Percentiles rank a stretch among this genome's conserved stretches.
phyloP scores from a whole-genome alignment of 2,888 invertebrate genomes.

The Colletes collaris region DNA sequence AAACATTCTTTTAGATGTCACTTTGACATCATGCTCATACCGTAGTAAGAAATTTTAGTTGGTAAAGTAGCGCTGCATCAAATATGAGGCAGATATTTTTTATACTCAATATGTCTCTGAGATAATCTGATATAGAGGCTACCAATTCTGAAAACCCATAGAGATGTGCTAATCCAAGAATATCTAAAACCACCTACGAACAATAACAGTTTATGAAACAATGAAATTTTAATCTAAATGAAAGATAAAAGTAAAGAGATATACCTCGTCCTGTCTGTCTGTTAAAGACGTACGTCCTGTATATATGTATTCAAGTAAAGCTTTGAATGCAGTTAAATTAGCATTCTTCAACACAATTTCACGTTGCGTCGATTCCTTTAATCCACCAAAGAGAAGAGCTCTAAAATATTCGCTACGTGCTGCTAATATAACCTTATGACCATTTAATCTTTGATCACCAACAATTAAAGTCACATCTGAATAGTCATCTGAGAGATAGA shows the following conservation, averaged over 20 bases:
- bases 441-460: constrained; percentile 88
- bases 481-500: constrained; percentile 94
- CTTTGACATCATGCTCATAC: constrained; percentile 57
- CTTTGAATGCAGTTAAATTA: constrained; percentile 92
- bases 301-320: constrained; percentile 97
- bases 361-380: constrained; percentile 89
- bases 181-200: constrained; percentile 83
- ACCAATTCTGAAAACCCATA: constrained; percentile 97
- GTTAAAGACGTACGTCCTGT: constrained; percentile 89
- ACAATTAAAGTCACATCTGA: constrained; percentile 95
- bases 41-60: constrained; percentile 84
- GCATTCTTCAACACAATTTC: constrained; percentile 94
- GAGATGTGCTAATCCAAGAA: constrained; percentile 95
- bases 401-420: constrained; percentile 98
- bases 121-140: constrained; percentile 95
- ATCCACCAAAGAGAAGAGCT: constrained; percentile 91
- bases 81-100: constrained; percentile 97
- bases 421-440: constrained; percentile 94
- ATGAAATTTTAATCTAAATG: constrained; percentile 1
- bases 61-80: constrained; percentile 93
- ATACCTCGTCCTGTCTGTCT: constrained; percentile 85
- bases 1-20: constrained; percentile 15
- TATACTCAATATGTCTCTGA: constrained; percentile 93
- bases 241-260: not conserved
- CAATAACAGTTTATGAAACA: not conserved